phyloP scores from a whole-genome alignment of 2,888 invertebrate species.

The Reticulitermes lucifugus region DNA sequence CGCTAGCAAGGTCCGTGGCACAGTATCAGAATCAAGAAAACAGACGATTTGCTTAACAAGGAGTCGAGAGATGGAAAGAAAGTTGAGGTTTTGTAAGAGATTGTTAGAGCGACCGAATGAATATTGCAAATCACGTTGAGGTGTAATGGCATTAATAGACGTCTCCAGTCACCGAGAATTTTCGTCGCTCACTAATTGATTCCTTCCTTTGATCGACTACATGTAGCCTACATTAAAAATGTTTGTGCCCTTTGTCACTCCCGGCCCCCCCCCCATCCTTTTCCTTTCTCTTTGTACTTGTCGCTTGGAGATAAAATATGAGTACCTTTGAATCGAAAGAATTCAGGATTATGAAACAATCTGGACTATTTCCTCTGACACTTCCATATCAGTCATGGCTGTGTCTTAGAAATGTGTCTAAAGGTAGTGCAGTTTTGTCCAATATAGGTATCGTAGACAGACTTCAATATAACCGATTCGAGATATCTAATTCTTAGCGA shows the following conservation, averaged over 20 bases:
- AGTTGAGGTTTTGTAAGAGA: background rate
- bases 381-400: no score
- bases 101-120: background rate
- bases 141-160: background rate
- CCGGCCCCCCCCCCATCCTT: background rate
- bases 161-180: background rate
- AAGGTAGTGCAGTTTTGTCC: no score
- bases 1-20: no score
- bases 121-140: background rate
- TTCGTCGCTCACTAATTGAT: background rate
- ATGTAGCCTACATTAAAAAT: background rate
- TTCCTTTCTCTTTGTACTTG: background rate
- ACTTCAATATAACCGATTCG: no score
- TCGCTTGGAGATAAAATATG: background rate
- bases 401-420: no score
- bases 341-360: background rate
- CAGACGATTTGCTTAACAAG: no score
- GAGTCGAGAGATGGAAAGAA: background rate
- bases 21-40: no score
- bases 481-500: no score
- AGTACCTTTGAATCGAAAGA: background rate
- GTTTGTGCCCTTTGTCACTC: background rate
- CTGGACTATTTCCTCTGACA: no score
- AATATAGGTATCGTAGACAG: no score
- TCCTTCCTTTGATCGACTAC: constrained; percentile 3